phyloP scores from a whole-genome alignment of 2,113 vertebrate species.

The Eurystomus gularis region DNA sequence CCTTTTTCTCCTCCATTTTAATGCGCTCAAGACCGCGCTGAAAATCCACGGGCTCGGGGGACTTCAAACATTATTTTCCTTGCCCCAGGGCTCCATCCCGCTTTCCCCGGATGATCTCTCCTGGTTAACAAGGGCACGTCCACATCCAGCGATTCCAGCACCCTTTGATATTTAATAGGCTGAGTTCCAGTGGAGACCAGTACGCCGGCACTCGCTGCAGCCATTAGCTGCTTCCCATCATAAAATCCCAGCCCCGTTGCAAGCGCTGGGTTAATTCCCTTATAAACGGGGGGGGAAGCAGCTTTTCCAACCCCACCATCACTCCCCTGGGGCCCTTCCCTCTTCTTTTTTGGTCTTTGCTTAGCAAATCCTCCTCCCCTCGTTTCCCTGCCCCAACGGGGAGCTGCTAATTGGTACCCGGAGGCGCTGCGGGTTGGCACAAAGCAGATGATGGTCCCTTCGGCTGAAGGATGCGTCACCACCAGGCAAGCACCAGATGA shows the following conservation, averaged over 20 bases:
- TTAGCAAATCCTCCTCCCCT: background rate
- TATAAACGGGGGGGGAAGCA: background rate
- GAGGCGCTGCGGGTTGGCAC: background rate
- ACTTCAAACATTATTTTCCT: background rate
- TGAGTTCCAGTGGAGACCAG: background rate
- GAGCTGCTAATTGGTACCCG: background rate
- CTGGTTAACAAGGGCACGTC: background rate
- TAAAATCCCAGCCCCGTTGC: background rate
- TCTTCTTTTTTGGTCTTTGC: background rate
- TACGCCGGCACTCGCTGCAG: background rate
- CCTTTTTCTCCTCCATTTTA: constrained; percentile 27
- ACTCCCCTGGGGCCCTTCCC: background rate
- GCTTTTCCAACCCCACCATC: background rate
- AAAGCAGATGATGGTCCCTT: too few species aligned
- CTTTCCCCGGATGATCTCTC: background rate
- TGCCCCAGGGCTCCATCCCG: constrained; percentile 1
- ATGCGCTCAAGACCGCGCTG: background rate
- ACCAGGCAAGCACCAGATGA: too few species aligned
- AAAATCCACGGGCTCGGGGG: background rate
- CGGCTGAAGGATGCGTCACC: too few species aligned
- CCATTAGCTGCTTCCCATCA: background rate
- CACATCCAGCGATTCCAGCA: background rate
- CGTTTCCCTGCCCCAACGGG: background rate
- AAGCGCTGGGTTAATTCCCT: background rate
- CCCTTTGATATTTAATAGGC: constrained; percentile 36